Conservation (phyloP, 2,113 vertebrate species). For the Pavo muticus region DNA sequence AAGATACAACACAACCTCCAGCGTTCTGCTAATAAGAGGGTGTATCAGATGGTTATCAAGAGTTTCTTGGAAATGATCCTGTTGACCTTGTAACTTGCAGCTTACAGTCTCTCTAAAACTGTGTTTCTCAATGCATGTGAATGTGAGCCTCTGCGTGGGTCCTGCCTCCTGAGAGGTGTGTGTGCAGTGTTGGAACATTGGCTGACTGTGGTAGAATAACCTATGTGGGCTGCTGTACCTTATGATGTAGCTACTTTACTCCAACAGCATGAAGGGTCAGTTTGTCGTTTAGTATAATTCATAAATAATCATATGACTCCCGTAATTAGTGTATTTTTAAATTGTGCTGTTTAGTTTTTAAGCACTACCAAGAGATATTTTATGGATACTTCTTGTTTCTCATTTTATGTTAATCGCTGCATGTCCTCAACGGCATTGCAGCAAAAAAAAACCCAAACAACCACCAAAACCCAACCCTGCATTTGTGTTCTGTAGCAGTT, state of each 20-base stretch:
- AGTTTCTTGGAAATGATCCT: neutral
- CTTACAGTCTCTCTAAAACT: neutral
- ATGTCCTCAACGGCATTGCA: neutral
- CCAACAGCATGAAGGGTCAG: neutral
- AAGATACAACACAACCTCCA: neutral
- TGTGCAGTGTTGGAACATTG: neutral
- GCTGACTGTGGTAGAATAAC: neutral
- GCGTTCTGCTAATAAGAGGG: neutral
- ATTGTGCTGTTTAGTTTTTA: neutral
- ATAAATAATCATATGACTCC: neutral
- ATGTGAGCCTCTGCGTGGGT: neutral
- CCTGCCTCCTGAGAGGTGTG: neutral
- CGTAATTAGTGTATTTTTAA: neutral
- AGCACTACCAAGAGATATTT: neutral
- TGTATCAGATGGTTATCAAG: neutral
- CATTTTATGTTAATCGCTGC: neutral
- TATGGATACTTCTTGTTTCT: neutral
- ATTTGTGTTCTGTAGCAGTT: neutral
- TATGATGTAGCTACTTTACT: neutral
- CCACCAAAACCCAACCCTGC: neutral
- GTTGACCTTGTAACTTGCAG: neutral
- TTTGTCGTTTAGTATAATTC: neutral
- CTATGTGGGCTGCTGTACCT: neutral
- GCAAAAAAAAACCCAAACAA: neutral
- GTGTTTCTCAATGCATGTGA: neutral